phyloP scores from a whole-genome alignment of 2,113 vertebrate genomes.

The Otis tarda region DNA sequence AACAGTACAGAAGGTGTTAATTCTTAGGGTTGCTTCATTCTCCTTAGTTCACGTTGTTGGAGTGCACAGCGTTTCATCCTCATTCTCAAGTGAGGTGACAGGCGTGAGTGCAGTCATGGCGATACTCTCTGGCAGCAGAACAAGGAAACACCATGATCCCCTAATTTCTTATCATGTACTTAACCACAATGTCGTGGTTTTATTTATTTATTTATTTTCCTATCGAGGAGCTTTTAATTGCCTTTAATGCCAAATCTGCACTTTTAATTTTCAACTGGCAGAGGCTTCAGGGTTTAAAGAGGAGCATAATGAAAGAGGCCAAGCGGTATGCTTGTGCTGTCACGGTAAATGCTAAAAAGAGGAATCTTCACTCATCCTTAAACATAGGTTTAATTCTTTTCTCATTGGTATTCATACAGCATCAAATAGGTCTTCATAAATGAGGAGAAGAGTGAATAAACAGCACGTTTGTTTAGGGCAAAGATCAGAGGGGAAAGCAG shows the following conservation, averaged over 20 bases:
- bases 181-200: background rate
- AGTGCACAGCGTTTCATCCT: background rate
- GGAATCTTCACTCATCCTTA: background rate
- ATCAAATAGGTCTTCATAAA: background rate
- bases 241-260: background rate
- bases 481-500: constrained; percentile 20
- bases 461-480: constrained; percentile 35
- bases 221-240: background rate
- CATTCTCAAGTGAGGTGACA: background rate
- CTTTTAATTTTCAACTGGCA: background rate
- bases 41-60: background rate
- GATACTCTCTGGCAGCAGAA: background rate
- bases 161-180: background rate
- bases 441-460: constrained; percentile 8
- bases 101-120: background rate
- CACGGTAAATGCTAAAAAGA: background rate
- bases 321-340: background rate
- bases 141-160: background rate
- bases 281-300: background rate
- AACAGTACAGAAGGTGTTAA: background rate
- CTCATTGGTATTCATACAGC: constrained; percentile 37
- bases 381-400: background rate
- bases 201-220: background rate
- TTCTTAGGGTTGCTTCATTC: background rate
- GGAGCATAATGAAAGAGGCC: background rate